Base-by-base conservation (phyloP, 2,797 vertebrate species). In the Euphonia xanthogaster region DNA sequence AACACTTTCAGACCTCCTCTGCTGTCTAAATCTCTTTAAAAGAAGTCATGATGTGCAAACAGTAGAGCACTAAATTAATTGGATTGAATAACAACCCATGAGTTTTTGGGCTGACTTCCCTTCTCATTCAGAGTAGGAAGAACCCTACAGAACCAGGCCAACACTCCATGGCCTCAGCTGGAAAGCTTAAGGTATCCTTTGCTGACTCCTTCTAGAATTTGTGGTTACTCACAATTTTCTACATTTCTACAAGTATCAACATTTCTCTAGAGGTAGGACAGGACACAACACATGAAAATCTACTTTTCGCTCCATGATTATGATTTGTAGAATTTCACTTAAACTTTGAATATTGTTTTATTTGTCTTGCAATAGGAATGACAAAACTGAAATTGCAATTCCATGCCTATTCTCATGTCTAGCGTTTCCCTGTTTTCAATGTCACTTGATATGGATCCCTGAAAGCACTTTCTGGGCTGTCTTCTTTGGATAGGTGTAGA, bases 121-220 rank as follows among this genome's bases (percentile, higher is more conserved):
- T 74, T n/a, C 3, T 0, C 27, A 28, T 39, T 48, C 62, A 67
- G 18, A 20, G 20, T 3, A 55, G 16, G 10, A 87, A 54, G 30
- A 75, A 4, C 9, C 8, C 19, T 16, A 21, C 1, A 78, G 27
- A 30, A 35, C 12, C 14, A 72, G 23, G 6, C 17, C 47, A 68
- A 28, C 25, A 7, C 4, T 1, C 10, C 5, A 1, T 4, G 4
- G n/a, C 63, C n/a, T 54, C 67, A 23, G 47, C 42, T 50, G 23
- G n/a, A 61, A 48, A 74, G 44, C 9, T 24, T 7, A 37, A 45
- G 27, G 13, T 22, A 21, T 17, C 17, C 14, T 85, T 39, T 42
- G 4, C 9, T 44, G n/a, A 40, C 51, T 16, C 31, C 51, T 70
- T 39, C 17, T 13, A 80, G 40, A 73, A 33, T 45, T 70, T 44